These are phyloP conservation scores for Carpatolechia fugitivella DNA, from an alignment of 2,888 invertebrate species.

Conservation along the genomic window DNA sequence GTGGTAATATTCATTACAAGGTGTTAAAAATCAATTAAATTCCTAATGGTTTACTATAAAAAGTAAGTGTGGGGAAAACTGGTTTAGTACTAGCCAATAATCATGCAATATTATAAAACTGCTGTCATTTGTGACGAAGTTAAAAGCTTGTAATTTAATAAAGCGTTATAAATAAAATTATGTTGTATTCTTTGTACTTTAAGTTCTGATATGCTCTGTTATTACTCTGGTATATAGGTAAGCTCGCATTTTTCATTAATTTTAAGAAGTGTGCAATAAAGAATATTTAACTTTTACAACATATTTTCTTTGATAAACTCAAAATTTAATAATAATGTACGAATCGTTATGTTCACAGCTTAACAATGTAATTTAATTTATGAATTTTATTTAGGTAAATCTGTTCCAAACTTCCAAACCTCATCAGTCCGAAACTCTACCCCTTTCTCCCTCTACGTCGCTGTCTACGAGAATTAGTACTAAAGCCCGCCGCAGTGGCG, in stretches of 20 bases:
- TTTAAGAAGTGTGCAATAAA: too few species aligned
- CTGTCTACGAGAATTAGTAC: constrained; percentile 32
- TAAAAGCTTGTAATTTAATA: not conserved
- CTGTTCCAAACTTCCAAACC: not conserved
- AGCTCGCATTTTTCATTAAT: too few species aligned
- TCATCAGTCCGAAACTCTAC: not conserved
- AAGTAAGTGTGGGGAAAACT: not conserved
- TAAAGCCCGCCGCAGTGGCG: constrained; percentile 32
- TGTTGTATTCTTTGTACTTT: too few species aligned
- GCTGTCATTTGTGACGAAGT: not conserved
- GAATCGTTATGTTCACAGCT: too few species aligned
- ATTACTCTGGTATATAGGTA: too few species aligned
- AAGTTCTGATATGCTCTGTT: too few species aligned
- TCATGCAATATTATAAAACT: too few species aligned
- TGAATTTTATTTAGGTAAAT: not conserved
- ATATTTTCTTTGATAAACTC: too few species aligned
- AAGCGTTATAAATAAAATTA: not conserved
- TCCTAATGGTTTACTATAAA: not conserved
- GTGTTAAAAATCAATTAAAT: constrained; percentile 18
- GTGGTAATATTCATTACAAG: constrained; percentile 14
- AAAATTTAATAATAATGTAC: too few species aligned
- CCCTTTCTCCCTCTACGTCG: not conserved
- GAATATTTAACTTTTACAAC: too few species aligned
- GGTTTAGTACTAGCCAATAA: not conserved
- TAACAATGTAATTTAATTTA: too few species aligned